Evolutionary conservation across 2,113 vertebrate species (phyloP), one percentile per base, ranked within the genome.

Genomic region (Mungos mungo): DNA sequence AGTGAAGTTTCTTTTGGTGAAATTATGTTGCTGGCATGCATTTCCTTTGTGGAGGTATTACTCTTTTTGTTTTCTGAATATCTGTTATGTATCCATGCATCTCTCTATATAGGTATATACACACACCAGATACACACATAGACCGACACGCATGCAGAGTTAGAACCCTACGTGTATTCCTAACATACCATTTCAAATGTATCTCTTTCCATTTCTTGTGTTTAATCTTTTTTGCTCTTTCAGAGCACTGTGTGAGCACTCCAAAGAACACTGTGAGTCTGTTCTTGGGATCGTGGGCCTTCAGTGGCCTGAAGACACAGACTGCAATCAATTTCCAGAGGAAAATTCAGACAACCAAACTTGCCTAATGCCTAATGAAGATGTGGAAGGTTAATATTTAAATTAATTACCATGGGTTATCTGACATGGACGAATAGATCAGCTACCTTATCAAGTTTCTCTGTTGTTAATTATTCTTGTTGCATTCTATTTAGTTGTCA

Each of bases 271-370:
- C 45, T 99, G 99, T 88, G 99, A 99, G 98, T 99, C 99, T 47
- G 99, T 99, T 76, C 99, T 99, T 50, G 99, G 99, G 77, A 99
- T 99, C n/a, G 99, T 99, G 97, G 99, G 99, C 45, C 94, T 99
- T 68, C 99, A 99, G 98, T 99, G 99, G 99, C 99, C 99, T 0
- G 99, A 99, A 90, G 99, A 99, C 77, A 99, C 99, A 0, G 99
- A 99, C 88, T 99, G 99, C 54, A 98, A 93, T 82, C 99, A 99
- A 94, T 99, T 99, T 96, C 99, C 99, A 29, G 99, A 99, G 96
- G 99, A 99, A 80, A 99, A 98, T 68, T 98, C 92, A 3, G 99
- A 98, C 25, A 99, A 99, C 96, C 93, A 97, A 60, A 99, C 99
- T 50, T 99, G 99, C 94, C 98, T 99, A 79, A 99, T 99, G 97